Evolutionary conservation across 2,113 vertebrate species (phyloP).

Genomic region (Corydoras maculifer): DNA sequence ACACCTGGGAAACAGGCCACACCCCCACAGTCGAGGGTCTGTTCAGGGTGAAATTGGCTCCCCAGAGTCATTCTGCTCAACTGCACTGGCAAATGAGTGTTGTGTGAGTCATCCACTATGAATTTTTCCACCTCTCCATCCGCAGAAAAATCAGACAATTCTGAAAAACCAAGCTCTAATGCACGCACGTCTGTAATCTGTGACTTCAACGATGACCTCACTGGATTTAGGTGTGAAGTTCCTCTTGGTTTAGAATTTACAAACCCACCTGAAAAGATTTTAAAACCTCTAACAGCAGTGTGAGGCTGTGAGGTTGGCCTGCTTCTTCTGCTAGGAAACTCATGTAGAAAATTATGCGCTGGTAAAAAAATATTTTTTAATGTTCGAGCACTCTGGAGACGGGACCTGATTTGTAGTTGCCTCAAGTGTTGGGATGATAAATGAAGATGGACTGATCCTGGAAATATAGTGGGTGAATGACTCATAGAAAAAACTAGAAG

Average conservation of each 20-base stretch:
- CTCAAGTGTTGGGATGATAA: constrained; percentile 50
- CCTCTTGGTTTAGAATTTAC: neutral
- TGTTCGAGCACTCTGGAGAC: constrained; percentile 24
- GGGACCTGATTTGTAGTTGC: constrained; percentile 16
- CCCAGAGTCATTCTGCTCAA: constrained; percentile 9
- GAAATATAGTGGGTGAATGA: constrained; percentile 22
- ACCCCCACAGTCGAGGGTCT: constrained; percentile 33
- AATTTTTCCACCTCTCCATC: constrained; percentile 21
- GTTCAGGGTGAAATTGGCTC: fast-evolving
- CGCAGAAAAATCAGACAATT: constrained; percentile 38
- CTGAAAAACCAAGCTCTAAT: constrained; percentile 23
- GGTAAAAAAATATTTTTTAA: constrained; percentile 50
- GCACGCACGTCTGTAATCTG: constrained; percentile 39
- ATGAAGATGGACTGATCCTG: constrained; percentile 51
- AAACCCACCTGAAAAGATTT: constrained; percentile 10
- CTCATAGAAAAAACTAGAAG: neutral
- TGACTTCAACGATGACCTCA: constrained; percentile 16
- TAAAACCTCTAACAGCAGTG: neutral
- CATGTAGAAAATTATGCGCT: constrained; percentile 7
- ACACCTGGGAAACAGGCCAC: constrained; percentile 58
- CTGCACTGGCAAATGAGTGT: neutral
- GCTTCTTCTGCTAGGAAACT: neutral
- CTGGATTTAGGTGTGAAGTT: constrained; percentile 12
- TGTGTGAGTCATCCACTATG: constrained; percentile 11
- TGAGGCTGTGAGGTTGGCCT: neutral